phyloP scores from a whole-genome alignment of 2,113 vertebrate species.

The Crypturellus undulatus region DNA sequence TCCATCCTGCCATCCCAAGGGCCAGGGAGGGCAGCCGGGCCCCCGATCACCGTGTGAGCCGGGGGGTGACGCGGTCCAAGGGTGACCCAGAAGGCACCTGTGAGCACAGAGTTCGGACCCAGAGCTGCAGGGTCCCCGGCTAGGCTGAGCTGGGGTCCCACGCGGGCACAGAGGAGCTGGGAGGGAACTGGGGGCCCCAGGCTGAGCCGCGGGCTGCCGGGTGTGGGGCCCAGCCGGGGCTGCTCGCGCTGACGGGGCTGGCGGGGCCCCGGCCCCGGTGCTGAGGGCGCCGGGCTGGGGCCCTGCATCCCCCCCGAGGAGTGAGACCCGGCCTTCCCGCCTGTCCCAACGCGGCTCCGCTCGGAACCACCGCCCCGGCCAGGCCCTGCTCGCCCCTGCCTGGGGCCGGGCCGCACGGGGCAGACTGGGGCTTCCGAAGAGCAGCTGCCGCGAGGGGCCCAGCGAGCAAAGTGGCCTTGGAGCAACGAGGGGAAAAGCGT shows the following conservation, averaged over 20 bases:
- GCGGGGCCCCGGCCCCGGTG: not conserved
- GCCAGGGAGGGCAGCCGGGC: not conserved
- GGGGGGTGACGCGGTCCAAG: fast-evolving
- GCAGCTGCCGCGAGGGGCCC: too few species aligned
- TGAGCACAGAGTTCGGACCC: fast-evolving
- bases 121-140: fast-evolving
- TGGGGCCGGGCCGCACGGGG: too few species aligned
- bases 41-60: fast-evolving
- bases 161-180: not conserved
- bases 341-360: too few species aligned
- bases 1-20: not conserved
- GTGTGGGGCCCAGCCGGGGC: not conserved
- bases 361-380: too few species aligned
- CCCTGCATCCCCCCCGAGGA: too few species aligned
- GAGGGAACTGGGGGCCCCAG: fast-evolving
- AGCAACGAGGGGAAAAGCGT: too few species aligned
- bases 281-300: not conserved
- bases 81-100: fast-evolving
- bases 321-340: too few species aligned
- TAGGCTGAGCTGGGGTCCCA: not conserved
- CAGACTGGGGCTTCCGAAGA: too few species aligned
- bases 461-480: too few species aligned
- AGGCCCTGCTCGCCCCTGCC: too few species aligned
- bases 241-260: fast-evolving
- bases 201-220: not conserved